Conservation (phyloP, 2,797 vertebrate species). For the Sarcophilus harrisii region DNA sequence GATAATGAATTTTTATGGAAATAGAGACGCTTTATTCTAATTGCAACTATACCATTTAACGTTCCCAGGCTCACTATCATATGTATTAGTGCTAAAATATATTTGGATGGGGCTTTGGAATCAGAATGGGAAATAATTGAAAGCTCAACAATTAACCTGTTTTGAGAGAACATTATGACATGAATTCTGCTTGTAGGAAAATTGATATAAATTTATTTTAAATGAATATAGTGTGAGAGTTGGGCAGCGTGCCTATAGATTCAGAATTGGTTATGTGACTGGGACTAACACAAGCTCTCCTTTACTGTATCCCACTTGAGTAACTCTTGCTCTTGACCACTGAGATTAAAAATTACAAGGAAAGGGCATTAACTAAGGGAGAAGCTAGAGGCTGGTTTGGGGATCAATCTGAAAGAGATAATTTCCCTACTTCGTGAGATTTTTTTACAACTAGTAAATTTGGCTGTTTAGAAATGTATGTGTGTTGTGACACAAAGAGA, state of each 20-base stretch:
- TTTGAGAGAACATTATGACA: constrained; percentile 11
- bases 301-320: background rate
- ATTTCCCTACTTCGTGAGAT: background rate
- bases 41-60: constrained; percentile 25
- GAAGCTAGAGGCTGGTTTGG: background rate
- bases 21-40: constrained; percentile 46
- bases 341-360: background rate
- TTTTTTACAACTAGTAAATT: background rate
- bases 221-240: constrained; percentile 2
- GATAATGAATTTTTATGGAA: constrained; percentile 53
- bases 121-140: constrained; percentile 74
- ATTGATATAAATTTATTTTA: constrained; percentile 59
- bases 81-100: constrained; percentile 50
- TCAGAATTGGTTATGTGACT: background rate
- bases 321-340: background rate
- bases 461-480: background rate
- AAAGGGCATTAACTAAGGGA: background rate
- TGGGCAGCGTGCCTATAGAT: background rate
- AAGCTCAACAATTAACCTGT: constrained; percentile 71
- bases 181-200: constrained; percentile 66
- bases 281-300: background rate
- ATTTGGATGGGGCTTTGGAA: constrained; percentile 68
- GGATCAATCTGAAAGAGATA: background rate
- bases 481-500: background rate
- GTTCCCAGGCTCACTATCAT: constrained; percentile 48